Evolutionary conservation across 2,113 vertebrate species (phyloP).

Genomic region (Forbesichthys papilliferus): DNA sequence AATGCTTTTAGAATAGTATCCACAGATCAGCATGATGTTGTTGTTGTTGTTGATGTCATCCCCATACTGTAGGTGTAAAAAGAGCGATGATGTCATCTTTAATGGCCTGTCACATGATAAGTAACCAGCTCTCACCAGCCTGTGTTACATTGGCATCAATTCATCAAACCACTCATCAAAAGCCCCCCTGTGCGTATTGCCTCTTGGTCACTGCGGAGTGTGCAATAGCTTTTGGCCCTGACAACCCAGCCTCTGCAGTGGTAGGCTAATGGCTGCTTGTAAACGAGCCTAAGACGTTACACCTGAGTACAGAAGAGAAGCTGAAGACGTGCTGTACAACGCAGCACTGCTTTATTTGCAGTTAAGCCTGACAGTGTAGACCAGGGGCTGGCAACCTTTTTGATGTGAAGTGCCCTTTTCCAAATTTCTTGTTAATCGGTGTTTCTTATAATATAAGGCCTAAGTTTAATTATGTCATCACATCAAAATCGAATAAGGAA

Average conservation of each 20-base stretch:
- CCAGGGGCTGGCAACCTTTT: too few relatives aligned
- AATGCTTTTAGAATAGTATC: not conserved
- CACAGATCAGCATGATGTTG: not conserved
- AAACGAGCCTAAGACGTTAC: not conserved
- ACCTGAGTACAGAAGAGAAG: constrained; percentile 35
- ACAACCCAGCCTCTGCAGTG: not conserved
- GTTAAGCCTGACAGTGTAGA: not conserved
- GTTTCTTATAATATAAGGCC: too few relatives aligned
- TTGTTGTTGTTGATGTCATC: constrained; percentile 50
- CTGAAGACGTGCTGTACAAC: constrained; percentile 19
- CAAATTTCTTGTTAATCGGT: too few relatives aligned
- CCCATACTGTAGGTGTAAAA: constrained; percentile 6
- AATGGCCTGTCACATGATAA: constrained; percentile 12
- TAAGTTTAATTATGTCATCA: too few relatives aligned
- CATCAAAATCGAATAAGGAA: too few relatives aligned
- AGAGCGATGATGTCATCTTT: constrained; percentile 29
- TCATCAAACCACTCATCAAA: not conserved
- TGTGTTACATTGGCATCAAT: constrained; percentile 22
- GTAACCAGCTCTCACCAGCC: constrained; percentile 9
- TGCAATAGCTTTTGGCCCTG: not conserved
- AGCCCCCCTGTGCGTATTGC: not conserved
- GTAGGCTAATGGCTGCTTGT: not conserved
- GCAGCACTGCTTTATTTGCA: constrained; percentile 5
- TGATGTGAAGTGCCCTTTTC: too few relatives aligned
- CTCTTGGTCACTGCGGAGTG: not conserved